Evolutionary conservation across 2,797 vertebrate genomes (phyloP), one percentile per base, ranked within the genome.

Genomic region (Rhynchotus rufescens): DNA sequence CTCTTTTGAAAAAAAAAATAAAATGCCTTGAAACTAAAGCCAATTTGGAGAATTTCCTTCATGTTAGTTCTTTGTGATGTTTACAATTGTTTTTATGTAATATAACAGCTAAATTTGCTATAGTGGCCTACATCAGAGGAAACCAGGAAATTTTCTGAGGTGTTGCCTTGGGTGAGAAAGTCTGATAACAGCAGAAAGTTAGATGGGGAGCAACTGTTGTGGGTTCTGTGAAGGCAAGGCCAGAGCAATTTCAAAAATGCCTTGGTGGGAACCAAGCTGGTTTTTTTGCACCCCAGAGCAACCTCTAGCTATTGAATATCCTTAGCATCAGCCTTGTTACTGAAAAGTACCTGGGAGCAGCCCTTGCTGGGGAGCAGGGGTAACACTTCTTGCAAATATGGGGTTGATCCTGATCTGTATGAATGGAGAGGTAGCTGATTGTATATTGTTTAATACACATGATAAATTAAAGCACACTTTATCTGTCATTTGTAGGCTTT

Each of bases 341-440:
- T n/a, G 17, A 51, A 89, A 78, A 36, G 11, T 47, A 42, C 20
- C 16, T n/a, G 36, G 34, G 26, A 60, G 4, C 10, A n/a, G 26
- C 7, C 0, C 0, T 52, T 62, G n/a, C 40, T 19, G 13, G 21
- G 6, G 2, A 8, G 23, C 22, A 42, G 62, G 34, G 19, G 6
- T 30, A 25, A 16, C 40, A 25, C n/a, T 52, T 73, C n/a, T 80
- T 47, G 59, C 38, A 79, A 10, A 8, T 34, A 10, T 2, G 9
- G 7, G 22, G 4, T 16, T 21, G 17, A 60, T 51, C 10, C 40
- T 62, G 38, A 16, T 71, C 16, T 54, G 12, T 34, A 8, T 59
- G 19, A 64, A 7, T 42, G 10, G 16, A 2, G 5, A 56, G 66
- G 21, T 21, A 54, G 49, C 6, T 64, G 36, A 32, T 11, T 40